A percentile compares a stretch with the other conserved stretches of the same genome.
These are phyloP conservation scores for Galerucella pusilla DNA, from an alignment of 2,888 invertebrate species.

Conservation along the genomic window DNA sequence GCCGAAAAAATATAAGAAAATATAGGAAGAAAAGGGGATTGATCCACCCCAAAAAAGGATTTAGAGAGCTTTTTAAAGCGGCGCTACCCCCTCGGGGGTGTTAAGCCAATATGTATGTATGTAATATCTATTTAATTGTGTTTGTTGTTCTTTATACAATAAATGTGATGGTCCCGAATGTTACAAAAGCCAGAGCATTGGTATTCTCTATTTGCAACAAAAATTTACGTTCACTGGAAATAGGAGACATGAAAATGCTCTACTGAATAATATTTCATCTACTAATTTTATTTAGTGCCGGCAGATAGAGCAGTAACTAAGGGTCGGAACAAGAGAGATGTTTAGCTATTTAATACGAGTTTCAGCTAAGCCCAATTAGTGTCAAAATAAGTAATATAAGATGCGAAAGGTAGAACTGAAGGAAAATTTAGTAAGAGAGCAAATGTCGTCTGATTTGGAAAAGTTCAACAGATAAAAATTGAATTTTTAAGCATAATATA, in stretches of 20 bases:
- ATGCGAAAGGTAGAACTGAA: not conserved
- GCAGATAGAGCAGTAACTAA: not conserved
- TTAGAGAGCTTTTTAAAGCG: too few relatives aligned
- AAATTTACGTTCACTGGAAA: slow-evolving; percentile 3
- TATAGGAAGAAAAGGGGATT: too few relatives aligned
- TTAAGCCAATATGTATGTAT: too few relatives aligned
- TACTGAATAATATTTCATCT: slow-evolving; percentile 15
- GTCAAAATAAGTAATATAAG: not conserved
- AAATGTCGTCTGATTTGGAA: too few relatives aligned
- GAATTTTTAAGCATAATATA: too few relatives aligned
- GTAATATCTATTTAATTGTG: slow-evolving; percentile 5
- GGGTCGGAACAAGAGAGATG: not conserved
- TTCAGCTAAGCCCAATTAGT: not conserved
- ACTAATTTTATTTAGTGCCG: slow-evolving; percentile 11
- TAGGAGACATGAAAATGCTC: slow-evolving; percentile 7
- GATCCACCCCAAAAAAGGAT: too few relatives aligned
- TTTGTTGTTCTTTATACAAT: not conserved
- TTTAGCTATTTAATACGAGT: not conserved
- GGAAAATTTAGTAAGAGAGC: not conserved
- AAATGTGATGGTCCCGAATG: not conserved
- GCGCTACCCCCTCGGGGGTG: too few relatives aligned
- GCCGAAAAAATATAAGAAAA: too few relatives aligned
- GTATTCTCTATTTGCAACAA: not conserved
- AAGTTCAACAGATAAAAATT: not conserved
- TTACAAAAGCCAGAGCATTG: not conserved